These are phyloP conservation scores for Halocynthia aurantium DNA, from an alignment of 23 tunicate species.

Conservation along the genomic window DNA sequence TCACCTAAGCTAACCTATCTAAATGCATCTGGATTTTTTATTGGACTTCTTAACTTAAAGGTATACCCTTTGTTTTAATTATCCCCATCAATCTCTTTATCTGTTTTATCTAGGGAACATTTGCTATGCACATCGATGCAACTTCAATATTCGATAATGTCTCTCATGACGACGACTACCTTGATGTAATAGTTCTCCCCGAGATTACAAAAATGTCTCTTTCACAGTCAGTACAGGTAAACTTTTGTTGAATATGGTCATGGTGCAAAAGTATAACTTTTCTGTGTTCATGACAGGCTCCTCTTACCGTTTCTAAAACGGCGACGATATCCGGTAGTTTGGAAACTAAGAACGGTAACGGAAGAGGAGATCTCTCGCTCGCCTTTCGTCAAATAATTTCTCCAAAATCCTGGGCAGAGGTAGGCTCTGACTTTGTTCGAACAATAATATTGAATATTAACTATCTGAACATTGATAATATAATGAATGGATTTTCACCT, in stretches of 20 bases:
- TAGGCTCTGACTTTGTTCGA: neutral
- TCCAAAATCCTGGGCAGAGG: conserved; percentile 78
- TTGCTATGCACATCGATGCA: conserved; percentile 65
- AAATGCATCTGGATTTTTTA: no score
- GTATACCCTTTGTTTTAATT: no score
- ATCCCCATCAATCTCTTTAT: no score
- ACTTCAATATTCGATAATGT: conserved; percentile 64
- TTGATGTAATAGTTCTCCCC: conserved; percentile 53
- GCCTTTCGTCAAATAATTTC: conserved; percentile 36
- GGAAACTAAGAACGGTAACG: conserved; percentile 74
- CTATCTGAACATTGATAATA: no score
- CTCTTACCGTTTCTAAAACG: conserved; percentile 63
- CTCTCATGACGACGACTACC: conserved; percentile 54
- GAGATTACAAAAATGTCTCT: conserved; percentile 59
- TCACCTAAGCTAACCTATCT: no score
- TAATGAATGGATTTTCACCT: no score
- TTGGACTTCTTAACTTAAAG: no score
- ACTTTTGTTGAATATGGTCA: neutral
- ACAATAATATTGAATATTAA: no score
- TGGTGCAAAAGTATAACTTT: neutral
- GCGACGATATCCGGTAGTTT: conserved; percentile 75
- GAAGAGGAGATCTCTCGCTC: conserved; percentile 55
- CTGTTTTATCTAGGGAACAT: conserved; percentile 42
- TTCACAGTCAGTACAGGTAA: conserved; percentile 67
- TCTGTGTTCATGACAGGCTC: conserved; percentile 37